phyloP scores from a whole-genome alignment of 2,113 vertebrate genomes.

The Ameiurus melas region DNA sequence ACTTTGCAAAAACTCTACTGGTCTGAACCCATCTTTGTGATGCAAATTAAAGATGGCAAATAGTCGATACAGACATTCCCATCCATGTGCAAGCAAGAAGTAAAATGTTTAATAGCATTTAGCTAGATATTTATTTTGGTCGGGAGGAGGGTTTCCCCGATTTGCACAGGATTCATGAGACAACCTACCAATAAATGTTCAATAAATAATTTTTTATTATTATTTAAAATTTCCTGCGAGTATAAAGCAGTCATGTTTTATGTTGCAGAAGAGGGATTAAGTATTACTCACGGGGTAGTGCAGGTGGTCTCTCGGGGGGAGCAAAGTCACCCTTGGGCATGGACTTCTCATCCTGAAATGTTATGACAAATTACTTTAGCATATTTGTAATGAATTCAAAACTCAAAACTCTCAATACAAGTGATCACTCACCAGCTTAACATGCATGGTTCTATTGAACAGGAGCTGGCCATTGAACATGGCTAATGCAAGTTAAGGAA shows the following conservation, averaged over 20 bases:
- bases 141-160: no score
- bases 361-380: not conserved
- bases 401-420: not conserved
- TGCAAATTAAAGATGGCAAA: not conserved
- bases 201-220: no score
- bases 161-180: no score
- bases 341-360: conserved; percentile 88
- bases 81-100: not conserved
- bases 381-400: not conserved
- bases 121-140: not conserved
- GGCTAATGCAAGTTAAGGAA: conserved; percentile 80
- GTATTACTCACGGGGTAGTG: conserved; percentile 88
- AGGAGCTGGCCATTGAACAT: conserved; percentile 97
- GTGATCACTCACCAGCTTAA: conserved; percentile 87
- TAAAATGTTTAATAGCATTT: not conserved
- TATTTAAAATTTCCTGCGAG: not conserved
- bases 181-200: not conserved
- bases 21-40: not conserved
- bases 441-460: conserved; percentile 95
- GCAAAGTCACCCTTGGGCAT: conserved; percentile 93
- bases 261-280: not conserved
- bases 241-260: not conserved
- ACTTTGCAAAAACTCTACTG: not conserved
- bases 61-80: not conserved
- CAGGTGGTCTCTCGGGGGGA: conserved; percentile 84